Base-by-base conservation (phyloP, 2,113 vertebrate genomes). In the Eublepharis macularius region DNA sequence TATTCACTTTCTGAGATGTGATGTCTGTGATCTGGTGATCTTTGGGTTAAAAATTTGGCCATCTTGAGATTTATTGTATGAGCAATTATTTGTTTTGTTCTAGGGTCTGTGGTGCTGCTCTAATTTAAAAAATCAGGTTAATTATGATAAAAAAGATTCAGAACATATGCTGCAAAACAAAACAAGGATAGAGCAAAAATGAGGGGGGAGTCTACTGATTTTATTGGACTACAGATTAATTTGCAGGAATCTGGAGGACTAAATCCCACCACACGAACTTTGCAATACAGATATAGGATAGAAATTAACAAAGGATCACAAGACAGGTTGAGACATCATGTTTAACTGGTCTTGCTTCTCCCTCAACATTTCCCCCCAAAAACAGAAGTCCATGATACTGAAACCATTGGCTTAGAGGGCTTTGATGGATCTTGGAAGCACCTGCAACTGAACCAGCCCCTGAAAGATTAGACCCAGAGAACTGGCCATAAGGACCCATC, bases 181-280 rank as follows among this genome's bases (percentile, higher is more conserved):
- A 41, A 80, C 2, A 80, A 39, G 34, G 34, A 5, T 47, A 11
- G 21, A 32, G 60, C 36, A 45, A 36, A 76, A 29, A 45, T 6
- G n/a, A 3, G 45, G 14, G 32, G 41, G 32, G 2, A 29, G 32
- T 72, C 51, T 80, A 47, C 63, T 12, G n/a, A 65, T 80, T 86
- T 86, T 80, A 80, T 80, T 86, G 54, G 51, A 79, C 43, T 80
- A 43, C 69, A 80, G 21, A 9, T 75, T 73, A 43, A 11, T 82
- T 45, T 29, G 63, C 29, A 70, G 41, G 66, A 69, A 45, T 85
- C 45, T n/a, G 26, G 2, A 26, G 70, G 70, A 80, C 60, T 49
- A 80, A 80, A 54, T 74, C 69, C 84, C 26, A 63, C 36, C 41
- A 65, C 84, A 65, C 43, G 65, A 74, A 86, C 32, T 32, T 80